A percentile compares a stretch with the other conserved stretches of the same genome.
These are phyloP conservation scores for Glandiceps talaboti DNA, from an alignment of 53 echinoderm and acorn worm species.

Conservation along the genomic window DNA sequence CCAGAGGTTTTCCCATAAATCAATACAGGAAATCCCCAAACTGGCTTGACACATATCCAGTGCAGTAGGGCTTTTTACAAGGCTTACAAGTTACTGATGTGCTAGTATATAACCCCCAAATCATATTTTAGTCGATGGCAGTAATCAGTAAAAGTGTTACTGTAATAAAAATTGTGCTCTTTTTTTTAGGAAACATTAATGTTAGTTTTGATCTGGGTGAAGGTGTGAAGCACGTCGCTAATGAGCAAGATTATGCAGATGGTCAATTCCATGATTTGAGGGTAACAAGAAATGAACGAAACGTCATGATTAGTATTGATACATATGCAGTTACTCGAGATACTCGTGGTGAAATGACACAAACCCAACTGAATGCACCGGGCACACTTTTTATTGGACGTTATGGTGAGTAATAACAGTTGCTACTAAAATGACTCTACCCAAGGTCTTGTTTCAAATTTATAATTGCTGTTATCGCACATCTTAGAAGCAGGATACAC, in stretches of 20 bases:
- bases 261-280: constrained; percentile 65
- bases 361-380: not conserved
- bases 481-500: too few species aligned
- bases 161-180: too few species aligned
- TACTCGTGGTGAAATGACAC: not conserved
- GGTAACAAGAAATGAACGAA: constrained; percentile 29
- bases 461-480: too few species aligned
- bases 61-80: too few species aligned
- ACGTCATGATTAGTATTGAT: constrained; percentile 17
- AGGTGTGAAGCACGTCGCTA: constrained; percentile 6
- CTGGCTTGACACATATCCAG: too few species aligned
- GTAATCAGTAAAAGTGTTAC: too few species aligned
- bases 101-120: too few species aligned
- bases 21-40: too few species aligned
- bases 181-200: constrained; percentile 36
- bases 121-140: too few species aligned
- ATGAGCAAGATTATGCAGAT: constrained; percentile 59
- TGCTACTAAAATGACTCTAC: not conserved
- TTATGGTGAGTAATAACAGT: not conserved
- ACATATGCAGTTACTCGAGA: not conserved
- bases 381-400: not conserved
- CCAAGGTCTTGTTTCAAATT: too few species aligned
- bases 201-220: constrained; percentile 35
- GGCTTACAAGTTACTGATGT: too few species aligned
- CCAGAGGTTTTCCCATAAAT: too few species aligned